Conservation (phyloP, 2,888 invertebrate species). For the Meiosimyza platycephala region DNA sequence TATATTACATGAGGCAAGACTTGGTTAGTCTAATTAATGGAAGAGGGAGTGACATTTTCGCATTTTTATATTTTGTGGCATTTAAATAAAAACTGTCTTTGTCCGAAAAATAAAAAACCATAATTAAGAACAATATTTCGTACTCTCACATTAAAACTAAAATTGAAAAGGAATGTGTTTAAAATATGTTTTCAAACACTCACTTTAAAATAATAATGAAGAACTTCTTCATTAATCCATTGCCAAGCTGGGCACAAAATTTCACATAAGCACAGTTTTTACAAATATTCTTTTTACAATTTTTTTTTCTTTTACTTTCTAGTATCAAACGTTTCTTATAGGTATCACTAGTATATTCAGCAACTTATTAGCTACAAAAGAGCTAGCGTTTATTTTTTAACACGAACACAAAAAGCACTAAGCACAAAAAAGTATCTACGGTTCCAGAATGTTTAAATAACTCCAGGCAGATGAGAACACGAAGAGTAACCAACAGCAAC, state of each 20-base stretch:
- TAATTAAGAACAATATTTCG: no score
- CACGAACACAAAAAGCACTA: constrained; percentile 42
- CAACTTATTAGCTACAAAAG: not conserved
- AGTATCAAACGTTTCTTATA: not conserved
- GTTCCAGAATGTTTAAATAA: constrained; percentile 12
- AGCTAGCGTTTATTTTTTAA: constrained; percentile 15
- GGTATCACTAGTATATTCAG: constrained; percentile 23
- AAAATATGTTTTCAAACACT: not conserved
- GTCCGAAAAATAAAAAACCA: no score
- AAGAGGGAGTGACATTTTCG: no score
- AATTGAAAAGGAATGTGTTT: no score
- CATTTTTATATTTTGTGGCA: no score
- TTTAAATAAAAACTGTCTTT: no score
- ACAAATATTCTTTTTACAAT: constrained; percentile 21
- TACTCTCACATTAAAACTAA: no score
- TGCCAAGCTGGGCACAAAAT: constrained; percentile 30
- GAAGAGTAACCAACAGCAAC: constrained; percentile 34
- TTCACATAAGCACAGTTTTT: constrained; percentile 7
- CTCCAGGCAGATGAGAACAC: not conserved
- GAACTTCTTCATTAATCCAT: constrained; percentile 25
- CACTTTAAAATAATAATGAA: not conserved
- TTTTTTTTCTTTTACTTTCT: constrained; percentile 21
- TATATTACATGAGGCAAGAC: no score
- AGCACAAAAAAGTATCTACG: constrained; percentile 35
- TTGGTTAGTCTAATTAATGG: no score